Conservation (phyloP, 92 coral and sea anemone genomes). For the Blastomussa wellsi region DNA sequence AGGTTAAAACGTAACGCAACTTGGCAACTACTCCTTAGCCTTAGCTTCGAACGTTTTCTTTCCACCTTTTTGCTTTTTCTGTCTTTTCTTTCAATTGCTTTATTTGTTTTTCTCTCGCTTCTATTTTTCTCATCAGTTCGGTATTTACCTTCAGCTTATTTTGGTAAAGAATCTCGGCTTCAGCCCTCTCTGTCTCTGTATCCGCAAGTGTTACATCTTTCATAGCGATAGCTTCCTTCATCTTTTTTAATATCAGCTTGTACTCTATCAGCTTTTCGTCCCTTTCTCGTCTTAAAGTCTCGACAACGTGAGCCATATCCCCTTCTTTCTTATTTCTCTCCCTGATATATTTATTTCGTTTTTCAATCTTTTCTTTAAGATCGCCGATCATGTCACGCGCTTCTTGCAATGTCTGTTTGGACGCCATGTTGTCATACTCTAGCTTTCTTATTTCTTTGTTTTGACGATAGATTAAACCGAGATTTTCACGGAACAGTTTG, state of each 20-base stretch:
- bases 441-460: constrained; percentile 50
- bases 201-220: constrained; percentile 40
- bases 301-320: constrained; percentile 40
- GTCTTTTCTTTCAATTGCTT: constrained; percentile 48
- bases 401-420: constrained; percentile 34
- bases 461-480: constrained; percentile 55
- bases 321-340: constrained; percentile 48
- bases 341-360: constrained; percentile 51
- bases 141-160: constrained; percentile 45
- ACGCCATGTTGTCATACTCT: constrained; percentile 53
- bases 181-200: constrained; percentile 38
- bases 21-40: too few species aligned
- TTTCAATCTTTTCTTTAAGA: constrained; percentile 49
- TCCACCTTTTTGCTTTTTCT: constrained; percentile 60
- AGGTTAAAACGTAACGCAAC: background rate
- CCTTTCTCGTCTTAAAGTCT: constrained; percentile 43
- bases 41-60: constrained; percentile 38
- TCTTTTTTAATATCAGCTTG: constrained; percentile 37
- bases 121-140: constrained; percentile 51
- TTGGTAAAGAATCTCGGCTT: constrained; percentile 42
- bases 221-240: constrained; percentile 50
- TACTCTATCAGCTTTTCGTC: constrained; percentile 59
- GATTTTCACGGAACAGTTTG: constrained; percentile 46
- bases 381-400: constrained; percentile 45
- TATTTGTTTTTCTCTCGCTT: constrained; percentile 57